Evolutionary conservation across 2,888 invertebrate species (phyloP).

Genomic region (Synergus itoensis): DNA sequence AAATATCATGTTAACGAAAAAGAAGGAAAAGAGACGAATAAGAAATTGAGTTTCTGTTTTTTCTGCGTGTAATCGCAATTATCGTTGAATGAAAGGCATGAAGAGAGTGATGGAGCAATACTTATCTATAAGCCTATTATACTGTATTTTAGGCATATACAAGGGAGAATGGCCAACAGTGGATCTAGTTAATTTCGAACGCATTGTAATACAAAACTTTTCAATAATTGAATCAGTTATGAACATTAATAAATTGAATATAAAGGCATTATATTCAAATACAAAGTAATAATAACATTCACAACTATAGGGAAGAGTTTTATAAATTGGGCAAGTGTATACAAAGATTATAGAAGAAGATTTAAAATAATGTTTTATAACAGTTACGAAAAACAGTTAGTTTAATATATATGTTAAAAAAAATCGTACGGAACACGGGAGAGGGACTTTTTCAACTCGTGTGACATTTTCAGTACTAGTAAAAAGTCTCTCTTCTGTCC

Average conservation of each 20-base stretch:
- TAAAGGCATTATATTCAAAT: neutral
- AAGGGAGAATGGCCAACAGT: constrained; percentile 1
- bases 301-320: neutral
- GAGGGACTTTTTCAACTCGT: too few species aligned
- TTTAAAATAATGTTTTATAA: too few species aligned
- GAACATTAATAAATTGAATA: neutral
- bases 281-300: neutral
- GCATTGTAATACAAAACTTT: neutral
- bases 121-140: constrained; percentile 2
- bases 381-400: too few species aligned
- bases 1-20: neutral
- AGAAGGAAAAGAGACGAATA: neutral
- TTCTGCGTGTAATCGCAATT: neutral
- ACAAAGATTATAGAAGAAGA: neutral
- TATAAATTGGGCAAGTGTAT: neutral
- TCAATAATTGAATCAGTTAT: neutral
- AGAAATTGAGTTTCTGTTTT: neutral
- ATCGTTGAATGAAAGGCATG: neutral
- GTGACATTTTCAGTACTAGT: too few species aligned
- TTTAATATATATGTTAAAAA: too few species aligned
- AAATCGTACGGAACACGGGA: too few species aligned
- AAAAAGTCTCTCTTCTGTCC: too few species aligned
- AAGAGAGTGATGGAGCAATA: constrained; percentile 5
- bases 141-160: neutral
- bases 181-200: neutral